A percentile compares a stretch with the other conserved stretches of the same genome.
Conservation (phyloP, 2,113 vertebrate genomes). For the Dicrurus megarhynchus region DNA sequence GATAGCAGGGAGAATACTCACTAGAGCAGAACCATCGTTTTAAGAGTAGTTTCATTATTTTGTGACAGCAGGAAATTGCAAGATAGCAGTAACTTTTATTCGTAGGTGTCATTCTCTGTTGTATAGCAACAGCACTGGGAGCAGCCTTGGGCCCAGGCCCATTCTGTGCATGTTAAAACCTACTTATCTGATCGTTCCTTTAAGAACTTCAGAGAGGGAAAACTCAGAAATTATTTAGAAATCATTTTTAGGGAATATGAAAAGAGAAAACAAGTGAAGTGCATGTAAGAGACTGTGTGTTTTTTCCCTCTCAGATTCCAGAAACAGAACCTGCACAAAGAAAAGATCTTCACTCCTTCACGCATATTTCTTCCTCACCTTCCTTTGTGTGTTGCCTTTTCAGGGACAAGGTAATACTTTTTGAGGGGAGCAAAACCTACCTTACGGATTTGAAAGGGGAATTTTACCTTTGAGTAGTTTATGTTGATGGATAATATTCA, state of each 20-base stretch:
- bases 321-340: neutral
- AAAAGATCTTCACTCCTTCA: neutral
- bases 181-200: neutral
- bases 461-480: neutral
- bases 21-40: neutral
- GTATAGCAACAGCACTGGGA: neutral
- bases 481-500: neutral
- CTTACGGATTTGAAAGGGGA: neutral
- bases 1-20: neutral
- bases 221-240: neutral
- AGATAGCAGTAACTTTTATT: neutral
- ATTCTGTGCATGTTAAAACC: neutral
- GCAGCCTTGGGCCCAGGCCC: neutral
- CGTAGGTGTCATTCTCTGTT: neutral
- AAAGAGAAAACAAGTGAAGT: neutral
- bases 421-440: neutral
- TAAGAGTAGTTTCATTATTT: neutral
- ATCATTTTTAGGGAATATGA: neutral
- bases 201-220: neutral
- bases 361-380: neutral
- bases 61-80: slow-evolving; percentile 24
- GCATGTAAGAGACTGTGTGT: neutral
- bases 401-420: neutral
- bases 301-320: neutral
- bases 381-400: neutral